phyloP scores from a whole-genome alignment of 2,888 invertebrate species.

The Scaptomyza cyrtandrae region DNA sequence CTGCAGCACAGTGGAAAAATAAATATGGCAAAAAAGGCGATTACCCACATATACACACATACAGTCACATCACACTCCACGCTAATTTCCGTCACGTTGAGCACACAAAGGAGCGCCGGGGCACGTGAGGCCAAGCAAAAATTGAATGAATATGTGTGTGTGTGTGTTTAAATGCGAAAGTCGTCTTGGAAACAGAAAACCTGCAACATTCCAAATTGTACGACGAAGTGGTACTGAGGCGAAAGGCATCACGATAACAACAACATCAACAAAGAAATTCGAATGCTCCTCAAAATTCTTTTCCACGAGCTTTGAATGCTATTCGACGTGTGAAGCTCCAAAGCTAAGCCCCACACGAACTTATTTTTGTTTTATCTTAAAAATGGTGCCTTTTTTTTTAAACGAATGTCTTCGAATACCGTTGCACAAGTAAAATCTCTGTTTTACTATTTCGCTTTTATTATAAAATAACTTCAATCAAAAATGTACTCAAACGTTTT shows the following conservation, averaged over 20 bases:
- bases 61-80: conserved; percentile 54
- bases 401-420: background rate
- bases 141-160: conserved; percentile 12
- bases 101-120: conserved; percentile 73
- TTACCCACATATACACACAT: conserved; percentile 36
- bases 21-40: conserved; percentile 64
- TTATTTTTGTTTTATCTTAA: conserved; percentile 11
- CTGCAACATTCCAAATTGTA: conserved; percentile 45
- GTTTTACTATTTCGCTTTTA: background rate
- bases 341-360: background rate
- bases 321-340: background rate
- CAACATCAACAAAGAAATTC: conserved; percentile 9
- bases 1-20: conserved; percentile 76
- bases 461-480: background rate
- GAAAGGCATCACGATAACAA: conserved; percentile 30
- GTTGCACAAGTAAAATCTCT: background rate
- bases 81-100: conserved; percentile 81
- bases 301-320: conserved; percentile 18
- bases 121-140: conserved; percentile 63
- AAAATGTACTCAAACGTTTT: background rate
- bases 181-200: conserved; percentile 46
- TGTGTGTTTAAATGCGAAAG: conserved; percentile 24
- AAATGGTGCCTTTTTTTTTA: conserved; percentile 10
- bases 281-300: conserved; percentile 32
- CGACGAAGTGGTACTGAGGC: conserved; percentile 50